Conservation (phyloP, 1,140 invertebrate genomes). For the Hydropsyche tenuis region DNA sequence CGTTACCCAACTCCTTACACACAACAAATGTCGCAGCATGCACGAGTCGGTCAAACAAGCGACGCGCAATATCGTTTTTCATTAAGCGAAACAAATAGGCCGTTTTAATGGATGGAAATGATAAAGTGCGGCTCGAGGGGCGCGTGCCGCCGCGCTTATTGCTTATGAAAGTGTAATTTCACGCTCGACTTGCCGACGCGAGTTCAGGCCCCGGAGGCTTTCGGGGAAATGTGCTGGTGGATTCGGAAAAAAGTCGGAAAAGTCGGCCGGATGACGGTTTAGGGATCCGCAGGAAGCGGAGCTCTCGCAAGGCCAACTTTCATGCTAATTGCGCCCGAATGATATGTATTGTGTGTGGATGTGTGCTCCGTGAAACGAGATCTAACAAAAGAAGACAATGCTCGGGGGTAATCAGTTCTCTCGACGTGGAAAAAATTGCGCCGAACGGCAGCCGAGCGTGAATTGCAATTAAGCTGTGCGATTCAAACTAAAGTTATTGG, state of each 20-base stretch:
- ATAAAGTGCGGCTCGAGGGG: constrained; percentile 27
- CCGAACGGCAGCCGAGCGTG: neutral
- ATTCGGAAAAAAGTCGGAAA: no score
- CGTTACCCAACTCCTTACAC: no score
- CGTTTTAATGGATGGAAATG: constrained; percentile 33
- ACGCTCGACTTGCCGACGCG: constrained; percentile 40
- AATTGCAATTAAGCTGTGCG: constrained; percentile 14
- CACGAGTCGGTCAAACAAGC: constrained; percentile 13
- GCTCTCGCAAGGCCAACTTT: constrained; percentile 29
- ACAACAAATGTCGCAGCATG: no score
- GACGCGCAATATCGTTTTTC: constrained; percentile 26
- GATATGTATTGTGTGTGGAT: neutral
- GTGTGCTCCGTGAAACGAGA: neutral
- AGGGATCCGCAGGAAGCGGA: no score
- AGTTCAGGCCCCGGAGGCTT: constrained; percentile 19
- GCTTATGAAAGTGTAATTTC: constrained; percentile 50
- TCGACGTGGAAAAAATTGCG: constrained; percentile 25
- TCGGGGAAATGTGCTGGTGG: no score
- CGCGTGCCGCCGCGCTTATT: constrained; percentile 40
- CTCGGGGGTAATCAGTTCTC: constrained; percentile 24
- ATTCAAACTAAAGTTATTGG: constrained; percentile 11
- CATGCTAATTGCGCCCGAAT: constrained; percentile 26
- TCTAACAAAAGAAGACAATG: constrained; percentile 26
- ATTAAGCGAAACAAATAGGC: constrained; percentile 36
- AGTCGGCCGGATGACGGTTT: no score